Conservation (phyloP, 2,888 invertebrate genomes). For the Oscheius sp. region DNA sequence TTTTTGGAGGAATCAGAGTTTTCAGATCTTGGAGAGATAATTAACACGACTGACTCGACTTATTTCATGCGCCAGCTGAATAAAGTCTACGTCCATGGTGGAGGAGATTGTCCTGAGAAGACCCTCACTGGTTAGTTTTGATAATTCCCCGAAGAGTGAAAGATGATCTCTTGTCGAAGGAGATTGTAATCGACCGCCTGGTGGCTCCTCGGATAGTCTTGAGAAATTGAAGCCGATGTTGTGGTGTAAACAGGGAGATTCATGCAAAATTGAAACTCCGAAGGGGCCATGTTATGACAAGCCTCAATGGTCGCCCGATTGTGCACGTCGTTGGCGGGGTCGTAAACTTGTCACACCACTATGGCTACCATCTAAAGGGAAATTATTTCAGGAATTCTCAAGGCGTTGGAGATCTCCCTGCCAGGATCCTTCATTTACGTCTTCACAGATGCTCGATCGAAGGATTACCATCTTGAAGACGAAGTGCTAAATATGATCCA, state of each 20-base stretch:
- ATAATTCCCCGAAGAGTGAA: conserved; percentile 31
- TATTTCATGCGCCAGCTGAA: conserved; percentile 67
- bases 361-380: background rate
- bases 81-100: conserved; percentile 75
- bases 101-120: conserved; percentile 82
- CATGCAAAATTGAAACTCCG: background rate
- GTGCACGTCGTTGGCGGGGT: conserved; percentile 21
- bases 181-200: conserved; percentile 21
- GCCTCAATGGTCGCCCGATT: conserved; percentile 30
- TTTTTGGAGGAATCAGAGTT: background rate
- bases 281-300: conserved; percentile 29
- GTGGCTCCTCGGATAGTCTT: conserved; percentile 31
- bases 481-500: conserved; percentile 79
- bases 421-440: conserved; percentile 81
- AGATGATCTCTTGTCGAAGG: conserved; percentile 33
- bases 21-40: conserved; percentile 59
- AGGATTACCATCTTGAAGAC: conserved; percentile 77
- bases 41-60: conserved; percentile 67
- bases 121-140: conserved; percentile 75
- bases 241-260: too few species aligned
- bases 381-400: conserved; percentile 70
- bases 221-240: too few species aligned
- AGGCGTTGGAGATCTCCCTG: conserved; percentile 77
- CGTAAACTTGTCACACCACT: conserved; percentile 28
- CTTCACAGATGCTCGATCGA: conserved; percentile 81